Evolutionary conservation across 2,113 vertebrate species (phyloP).

Genomic region (Forbesichthys papilliferus): DNA sequence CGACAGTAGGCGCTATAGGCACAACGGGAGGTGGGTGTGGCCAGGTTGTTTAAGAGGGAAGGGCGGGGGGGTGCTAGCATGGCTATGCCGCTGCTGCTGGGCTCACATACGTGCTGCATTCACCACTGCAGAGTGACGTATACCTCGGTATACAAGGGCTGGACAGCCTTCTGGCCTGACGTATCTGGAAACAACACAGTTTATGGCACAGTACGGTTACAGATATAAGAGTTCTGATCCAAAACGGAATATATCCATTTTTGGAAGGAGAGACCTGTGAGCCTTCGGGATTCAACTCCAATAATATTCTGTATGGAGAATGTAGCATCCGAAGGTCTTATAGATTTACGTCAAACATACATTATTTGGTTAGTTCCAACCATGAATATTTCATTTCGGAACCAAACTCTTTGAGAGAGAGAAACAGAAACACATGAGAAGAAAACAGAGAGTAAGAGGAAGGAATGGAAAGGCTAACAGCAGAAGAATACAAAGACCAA

Average conservation of each 20-base stretch:
- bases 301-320: too few relatives aligned
- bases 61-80: neutral
- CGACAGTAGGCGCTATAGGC: constrained; percentile 10
- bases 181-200: constrained; percentile 94
- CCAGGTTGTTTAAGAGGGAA: neutral
- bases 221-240: constrained; percentile 14
- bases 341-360: too few relatives aligned
- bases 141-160: constrained; percentile 98
- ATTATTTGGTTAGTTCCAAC: neutral
- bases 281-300: too few relatives aligned
- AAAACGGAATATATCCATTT: neutral
- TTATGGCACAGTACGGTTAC: constrained; percentile 85
- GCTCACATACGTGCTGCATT: constrained; percentile 92
- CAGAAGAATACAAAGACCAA: neutral
- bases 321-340: too few relatives aligned
- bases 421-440: constrained; percentile 14
- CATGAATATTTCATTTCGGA: constrained; percentile 6
- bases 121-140: constrained; percentile 85
- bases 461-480: neutral
- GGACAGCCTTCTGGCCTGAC: constrained; percentile 95
- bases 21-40: constrained; percentile 7
- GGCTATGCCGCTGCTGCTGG: constrained; percentile 42
- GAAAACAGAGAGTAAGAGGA: neutral
- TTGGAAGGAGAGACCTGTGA: neutral
- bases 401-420: neutral